phyloP scores from a whole-genome alignment of 2,113 vertebrate species.

The Brienomyrus brachyistius region DNA sequence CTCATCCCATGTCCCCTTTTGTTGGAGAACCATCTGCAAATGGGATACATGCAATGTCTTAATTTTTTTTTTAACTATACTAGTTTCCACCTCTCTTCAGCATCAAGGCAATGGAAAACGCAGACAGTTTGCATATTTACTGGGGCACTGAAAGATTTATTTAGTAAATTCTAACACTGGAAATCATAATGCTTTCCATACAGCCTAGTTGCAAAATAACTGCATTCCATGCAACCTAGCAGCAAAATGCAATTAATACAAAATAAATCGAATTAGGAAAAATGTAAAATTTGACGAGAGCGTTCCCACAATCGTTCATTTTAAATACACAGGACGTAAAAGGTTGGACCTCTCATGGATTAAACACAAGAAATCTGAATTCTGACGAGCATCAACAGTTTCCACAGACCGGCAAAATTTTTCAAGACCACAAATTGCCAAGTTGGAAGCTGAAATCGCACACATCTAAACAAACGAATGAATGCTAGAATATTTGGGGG shows the following conservation, averaged over 20 bases:
- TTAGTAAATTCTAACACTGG: background rate
- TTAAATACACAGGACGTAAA: background rate
- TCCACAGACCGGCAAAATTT: conserved; percentile 6
- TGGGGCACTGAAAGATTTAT: background rate
- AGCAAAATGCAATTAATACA: background rate
- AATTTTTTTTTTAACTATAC: background rate
- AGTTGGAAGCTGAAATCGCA: background rate
- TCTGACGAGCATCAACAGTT: background rate
- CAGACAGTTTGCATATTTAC: background rate
- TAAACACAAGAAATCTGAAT: background rate
- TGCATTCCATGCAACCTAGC: background rate
- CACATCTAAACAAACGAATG: background rate
- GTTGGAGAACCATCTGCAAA: background rate
- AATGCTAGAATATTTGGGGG: background rate
- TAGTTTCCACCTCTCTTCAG: background rate
- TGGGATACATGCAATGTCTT: background rate
- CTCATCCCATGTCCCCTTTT: conserved; percentile 4
- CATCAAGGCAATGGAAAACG: background rate
- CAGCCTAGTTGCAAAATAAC: background rate
- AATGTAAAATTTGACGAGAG: background rate
- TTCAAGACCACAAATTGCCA: background rate
- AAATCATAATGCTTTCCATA: background rate
- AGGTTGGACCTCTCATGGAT: background rate
- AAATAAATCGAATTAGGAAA: background rate
- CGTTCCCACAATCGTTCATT: background rate